Conservation (phyloP, 92 coral and sea anemone species). For the Zoanthus gigantus region DNA sequence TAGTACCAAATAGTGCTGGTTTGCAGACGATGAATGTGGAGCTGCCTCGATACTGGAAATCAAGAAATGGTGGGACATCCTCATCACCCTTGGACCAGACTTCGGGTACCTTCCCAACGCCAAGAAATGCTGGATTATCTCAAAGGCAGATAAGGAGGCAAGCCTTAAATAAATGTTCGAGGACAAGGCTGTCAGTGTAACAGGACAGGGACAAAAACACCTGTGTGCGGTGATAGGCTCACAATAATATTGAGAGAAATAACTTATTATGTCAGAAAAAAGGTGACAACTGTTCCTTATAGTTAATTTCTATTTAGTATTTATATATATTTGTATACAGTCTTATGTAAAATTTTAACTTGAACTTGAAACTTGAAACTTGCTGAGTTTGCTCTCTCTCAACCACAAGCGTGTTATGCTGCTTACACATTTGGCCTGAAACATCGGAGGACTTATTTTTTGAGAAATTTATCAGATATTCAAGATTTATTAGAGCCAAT, state of each 20-base stretch:
- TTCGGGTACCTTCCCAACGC: background rate
- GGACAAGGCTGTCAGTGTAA: background rate
- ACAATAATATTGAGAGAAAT: background rate
- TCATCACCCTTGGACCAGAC: background rate
- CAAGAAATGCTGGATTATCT: background rate
- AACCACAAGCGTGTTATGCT: background rate
- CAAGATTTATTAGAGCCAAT: slow-evolving; percentile 37
- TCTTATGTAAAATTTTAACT: too few relatives aligned
- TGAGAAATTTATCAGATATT: slow-evolving; percentile 20
- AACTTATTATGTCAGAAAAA: background rate
- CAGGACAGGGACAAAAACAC: background rate
- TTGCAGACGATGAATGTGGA: background rate
- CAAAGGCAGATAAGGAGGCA: background rate
- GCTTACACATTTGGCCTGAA: background rate
- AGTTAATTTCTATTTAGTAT: background rate
- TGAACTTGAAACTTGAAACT: background rate
- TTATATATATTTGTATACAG: too few relatives aligned
- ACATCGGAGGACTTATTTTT: background rate
- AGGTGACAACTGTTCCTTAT: background rate
- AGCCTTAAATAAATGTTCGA: background rate
- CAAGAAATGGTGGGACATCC: background rate
- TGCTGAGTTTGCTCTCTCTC: background rate
- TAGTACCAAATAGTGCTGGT: background rate
- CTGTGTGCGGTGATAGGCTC: background rate
- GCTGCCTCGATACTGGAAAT: background rate